Conservation (phyloP, 2,113 vertebrate species). For the Taurulus bubalis region DNA sequence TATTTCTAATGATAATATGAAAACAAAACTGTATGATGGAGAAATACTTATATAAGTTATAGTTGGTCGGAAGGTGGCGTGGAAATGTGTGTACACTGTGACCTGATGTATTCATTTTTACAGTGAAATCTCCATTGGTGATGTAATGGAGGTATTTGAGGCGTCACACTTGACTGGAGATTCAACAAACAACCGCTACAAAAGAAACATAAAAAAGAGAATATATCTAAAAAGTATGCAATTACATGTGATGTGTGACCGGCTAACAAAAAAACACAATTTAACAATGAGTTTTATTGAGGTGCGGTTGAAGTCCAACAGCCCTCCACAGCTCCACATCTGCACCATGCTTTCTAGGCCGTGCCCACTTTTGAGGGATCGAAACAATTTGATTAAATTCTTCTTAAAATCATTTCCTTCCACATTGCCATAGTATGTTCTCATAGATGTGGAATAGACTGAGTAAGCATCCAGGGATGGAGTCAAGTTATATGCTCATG, state of each 20-base stretch:
- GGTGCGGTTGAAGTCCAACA: not conserved
- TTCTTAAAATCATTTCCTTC: not conserved
- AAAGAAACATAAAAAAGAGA: not conserved
- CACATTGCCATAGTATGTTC: not conserved
- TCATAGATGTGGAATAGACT: not conserved
- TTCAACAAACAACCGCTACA: not conserved
- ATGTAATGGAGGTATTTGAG: slow-evolving; percentile 13
- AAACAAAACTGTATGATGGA: not conserved
- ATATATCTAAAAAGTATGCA: not conserved
- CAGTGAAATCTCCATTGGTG: not conserved
- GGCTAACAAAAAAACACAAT: not conserved
- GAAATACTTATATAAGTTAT: not conserved
- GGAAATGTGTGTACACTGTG: not conserved
- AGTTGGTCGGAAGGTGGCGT: not conserved
- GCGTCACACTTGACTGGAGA: not conserved
- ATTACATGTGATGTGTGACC: not conserved
- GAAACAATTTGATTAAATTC: not conserved
- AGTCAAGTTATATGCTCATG: slow-evolving; percentile 27
- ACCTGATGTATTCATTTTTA: not conserved
- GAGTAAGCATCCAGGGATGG: slow-evolving; percentile 19
- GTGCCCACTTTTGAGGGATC: not conserved
- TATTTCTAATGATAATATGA: not conserved
- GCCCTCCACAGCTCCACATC: not conserved
- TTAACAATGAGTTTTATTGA: not conserved
- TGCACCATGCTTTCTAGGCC: not conserved